Conservation (phyloP, 1,140 invertebrate genomes). For the Lasioglossum albipes region DNA sequence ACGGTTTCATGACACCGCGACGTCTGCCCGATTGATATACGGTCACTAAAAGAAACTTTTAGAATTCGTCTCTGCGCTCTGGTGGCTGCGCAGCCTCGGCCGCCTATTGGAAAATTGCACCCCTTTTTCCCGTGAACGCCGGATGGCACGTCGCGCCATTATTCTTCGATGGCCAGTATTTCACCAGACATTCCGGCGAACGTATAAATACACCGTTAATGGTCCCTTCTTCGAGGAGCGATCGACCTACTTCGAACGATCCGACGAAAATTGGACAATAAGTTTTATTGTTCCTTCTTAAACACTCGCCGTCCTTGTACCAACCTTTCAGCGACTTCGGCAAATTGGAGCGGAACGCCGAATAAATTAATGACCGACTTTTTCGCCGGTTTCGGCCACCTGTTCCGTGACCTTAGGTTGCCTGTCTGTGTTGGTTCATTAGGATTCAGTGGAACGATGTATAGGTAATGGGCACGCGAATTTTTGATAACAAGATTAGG, state of each 20-base stretch:
- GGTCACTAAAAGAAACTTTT: constrained; percentile 47
- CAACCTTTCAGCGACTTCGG: not conserved
- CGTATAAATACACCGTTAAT: constrained; percentile 60
- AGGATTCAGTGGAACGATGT: too few species aligned
- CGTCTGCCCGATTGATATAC: constrained; percentile 53
- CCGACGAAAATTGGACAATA: constrained; percentile 39
- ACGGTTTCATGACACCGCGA: constrained; percentile 61
- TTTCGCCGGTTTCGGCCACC: too few species aligned
- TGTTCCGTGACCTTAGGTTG: too few species aligned
- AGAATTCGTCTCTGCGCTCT: constrained; percentile 3
- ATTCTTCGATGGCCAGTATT: constrained; percentile 45
- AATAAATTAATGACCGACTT: too few species aligned
- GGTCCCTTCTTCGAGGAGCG: constrained; percentile 19
- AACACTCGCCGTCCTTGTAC: constrained; percentile 4
- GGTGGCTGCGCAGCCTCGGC: not conserved
- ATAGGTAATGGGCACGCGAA: too few species aligned
- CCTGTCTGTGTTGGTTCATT: too few species aligned
- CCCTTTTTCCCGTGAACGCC: not conserved
- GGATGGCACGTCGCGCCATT: constrained; percentile 26
- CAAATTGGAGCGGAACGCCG: not conserved
- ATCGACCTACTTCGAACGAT: constrained; percentile 51
- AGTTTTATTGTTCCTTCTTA: constrained; percentile 4
- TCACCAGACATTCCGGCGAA: constrained; percentile 25
- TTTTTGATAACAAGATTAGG: too few species aligned
- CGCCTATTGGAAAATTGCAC: constrained; percentile 57